Evolutionary conservation across 2,888 invertebrate species (phyloP).

Genomic region (Idaea dimidiata): DNA sequence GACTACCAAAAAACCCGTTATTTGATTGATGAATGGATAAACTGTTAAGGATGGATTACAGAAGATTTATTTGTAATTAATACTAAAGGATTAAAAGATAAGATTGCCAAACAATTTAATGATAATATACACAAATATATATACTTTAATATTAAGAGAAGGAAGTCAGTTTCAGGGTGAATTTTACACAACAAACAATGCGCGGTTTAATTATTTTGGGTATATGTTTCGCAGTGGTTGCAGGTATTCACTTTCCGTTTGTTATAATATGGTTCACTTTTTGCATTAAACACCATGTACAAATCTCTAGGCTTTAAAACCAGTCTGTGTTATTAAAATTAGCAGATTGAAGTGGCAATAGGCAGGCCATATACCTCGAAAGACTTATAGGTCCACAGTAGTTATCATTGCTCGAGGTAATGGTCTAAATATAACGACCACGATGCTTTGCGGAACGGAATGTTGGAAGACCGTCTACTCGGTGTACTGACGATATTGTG

Average conservation of each 20-base stretch:
- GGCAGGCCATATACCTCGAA: no score
- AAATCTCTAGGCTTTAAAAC: no score
- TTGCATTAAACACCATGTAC: no score
- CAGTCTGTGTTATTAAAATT: no score
- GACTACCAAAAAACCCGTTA: not conserved
- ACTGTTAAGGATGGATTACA: not conserved
- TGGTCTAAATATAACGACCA: no score
- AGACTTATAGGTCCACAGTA: no score
- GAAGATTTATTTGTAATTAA: not conserved
- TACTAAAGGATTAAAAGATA: not conserved
- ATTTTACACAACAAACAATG: slow-evolving; percentile 25
- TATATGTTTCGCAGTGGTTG: slow-evolving; percentile 19
- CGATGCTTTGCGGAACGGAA: no score
- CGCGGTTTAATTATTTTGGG: slow-evolving; percentile 17
- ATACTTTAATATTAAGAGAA: slow-evolving; percentile 5
- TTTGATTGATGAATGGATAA: not conserved
- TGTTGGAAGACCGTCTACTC: no score
- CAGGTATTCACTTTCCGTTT: slow-evolving; percentile 22
- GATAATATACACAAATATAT: not conserved
- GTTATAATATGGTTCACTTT: not conserved
- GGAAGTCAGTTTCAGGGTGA: not conserved
- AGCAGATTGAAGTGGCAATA: no score
- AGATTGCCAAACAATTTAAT: not conserved
- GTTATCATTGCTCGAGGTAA: no score
- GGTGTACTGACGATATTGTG: no score